Base-by-base conservation (phyloP, 2,113 vertebrate genomes). In the Deroptyus accipitrinus region DNA sequence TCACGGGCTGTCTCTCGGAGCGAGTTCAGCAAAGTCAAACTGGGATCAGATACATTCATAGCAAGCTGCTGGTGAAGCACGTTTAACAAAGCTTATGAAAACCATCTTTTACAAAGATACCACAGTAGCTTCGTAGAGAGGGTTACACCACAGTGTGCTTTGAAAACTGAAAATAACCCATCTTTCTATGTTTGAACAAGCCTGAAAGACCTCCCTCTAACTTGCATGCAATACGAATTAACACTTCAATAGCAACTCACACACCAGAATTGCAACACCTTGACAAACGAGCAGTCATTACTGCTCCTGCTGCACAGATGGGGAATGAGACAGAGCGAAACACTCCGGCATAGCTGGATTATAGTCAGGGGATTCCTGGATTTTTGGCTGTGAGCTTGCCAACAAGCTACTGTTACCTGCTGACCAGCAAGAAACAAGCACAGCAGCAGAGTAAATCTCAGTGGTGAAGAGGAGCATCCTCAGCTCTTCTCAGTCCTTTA, bases 41-140 rank as follows among this genome's bases (percentile, higher is more conserved):
- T 17, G 69, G 70, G 55, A 95, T 85, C 84, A 91, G 81, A 85
- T 19, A 25, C 69, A 59, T 63, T 87, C 66, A 82, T 20, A 91
- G 70, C 49, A 68, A 82, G 72, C 44, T 22, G 70, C 39, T 41
- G 39, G 67, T 31, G 67, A 95, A 92, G 84, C 30, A 73, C 52
- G 44, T 67, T 87, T 75, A 94, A 67, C 52, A 88, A 91, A 92
- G 48, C 75, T 93, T 74, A 87, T 75, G 81, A 85, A 88, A 93
- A 89, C 49, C 72, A 90, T 84, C 68, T 84, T 95, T 95, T 88
- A 93, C 52, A 49, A 91, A 83, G 59, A 72, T 33, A 83, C 18
- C 19, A 31, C 0, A 1, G 24, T 17, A 78, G 55, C 23, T 92
- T 94, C 37, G 44, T 54, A 66, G 41, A 64, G 37, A 83, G 81